Percentiles rank a stretch among this genome's conserved stretches.
phyloP scores from a whole-genome alignment of 2,113 vertebrate genomes.

The Cinclus cinclus region DNA sequence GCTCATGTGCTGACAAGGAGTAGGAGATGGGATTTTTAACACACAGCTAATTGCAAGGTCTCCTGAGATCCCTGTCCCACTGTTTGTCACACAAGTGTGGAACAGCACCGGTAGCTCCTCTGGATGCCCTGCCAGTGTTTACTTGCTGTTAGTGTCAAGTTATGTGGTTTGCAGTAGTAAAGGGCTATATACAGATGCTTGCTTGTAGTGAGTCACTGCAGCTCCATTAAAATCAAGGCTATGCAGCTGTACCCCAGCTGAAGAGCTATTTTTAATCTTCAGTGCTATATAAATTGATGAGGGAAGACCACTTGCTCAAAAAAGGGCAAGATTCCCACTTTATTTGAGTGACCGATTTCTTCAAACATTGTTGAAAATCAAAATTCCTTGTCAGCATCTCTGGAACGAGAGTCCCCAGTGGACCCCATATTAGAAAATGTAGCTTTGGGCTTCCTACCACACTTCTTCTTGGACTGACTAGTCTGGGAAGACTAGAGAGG shows the following conservation, averaged over 20 bases:
- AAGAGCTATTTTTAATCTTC: conserved; percentile 46
- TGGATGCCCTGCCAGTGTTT: neutral
- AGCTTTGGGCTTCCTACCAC: neutral
- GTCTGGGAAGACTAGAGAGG: neutral
- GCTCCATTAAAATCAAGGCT: neutral
- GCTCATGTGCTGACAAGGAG: neutral
- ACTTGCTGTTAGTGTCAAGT: neutral
- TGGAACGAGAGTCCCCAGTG: neutral
- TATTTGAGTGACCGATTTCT: neutral
- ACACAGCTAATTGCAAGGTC: neutral
- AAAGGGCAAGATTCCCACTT: conserved; percentile 6
- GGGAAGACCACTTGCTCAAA: conserved; percentile 51
- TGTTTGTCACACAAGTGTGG: neutral
- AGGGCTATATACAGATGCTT: neutral
- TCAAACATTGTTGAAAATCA: neutral
- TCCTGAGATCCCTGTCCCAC: neutral
- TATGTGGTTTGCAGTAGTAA: neutral
- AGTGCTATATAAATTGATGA: conserved; percentile 24
- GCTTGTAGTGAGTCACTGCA: neutral
- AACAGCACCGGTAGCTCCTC: fast-evolving
- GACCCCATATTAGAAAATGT: neutral
- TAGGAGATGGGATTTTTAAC: neutral
- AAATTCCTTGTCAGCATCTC: neutral
- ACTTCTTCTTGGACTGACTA: neutral
- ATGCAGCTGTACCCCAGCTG: conserved; percentile 47